A percentile compares a stretch with the other conserved stretches of the same genome.
phyloP scores from a whole-genome alignment of 2,113 vertebrate genomes.

The Dendrocopos noguchii region DNA sequence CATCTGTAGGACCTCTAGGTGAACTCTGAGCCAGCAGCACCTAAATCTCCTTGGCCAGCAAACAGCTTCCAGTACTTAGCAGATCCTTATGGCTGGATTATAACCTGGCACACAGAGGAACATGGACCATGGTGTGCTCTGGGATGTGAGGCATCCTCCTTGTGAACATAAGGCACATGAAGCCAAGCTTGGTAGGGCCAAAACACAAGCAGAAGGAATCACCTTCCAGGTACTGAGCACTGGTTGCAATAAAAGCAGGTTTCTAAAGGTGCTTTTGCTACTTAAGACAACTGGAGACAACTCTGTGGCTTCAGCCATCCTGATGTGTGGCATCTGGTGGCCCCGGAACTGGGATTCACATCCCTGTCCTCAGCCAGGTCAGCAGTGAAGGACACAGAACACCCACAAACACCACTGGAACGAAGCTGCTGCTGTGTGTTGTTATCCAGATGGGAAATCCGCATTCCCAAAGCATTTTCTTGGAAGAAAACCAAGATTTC shows the following conservation, averaged over 20 bases:
- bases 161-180: rapidly evolving
- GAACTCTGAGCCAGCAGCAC: background rate
- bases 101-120: background rate
- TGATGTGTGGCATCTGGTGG: rapidly evolving
- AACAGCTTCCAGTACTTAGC: rapidly evolving
- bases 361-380: background rate
- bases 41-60: rapidly evolving
- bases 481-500: background rate
- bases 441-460: rapidly evolving
- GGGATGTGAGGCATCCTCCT: background rate
- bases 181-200: background rate
- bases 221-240: background rate
- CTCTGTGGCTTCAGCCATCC: background rate
- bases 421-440: background rate
- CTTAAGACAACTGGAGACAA: rapidly evolving
- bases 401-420: background rate
- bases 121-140: rapidly evolving
- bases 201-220: rapidly evolving
- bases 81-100: rapidly evolving
- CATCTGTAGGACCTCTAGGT: background rate
- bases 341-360: rapidly evolving
- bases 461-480: background rate
- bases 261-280: background rate
- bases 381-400: rapidly evolving
- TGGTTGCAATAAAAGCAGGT: background rate